A percentile compares a stretch with the other conserved stretches of the same genome.
Conservation (phyloP, 2,888 invertebrate genomes). For the Himalopsyche tibetana region DNA sequence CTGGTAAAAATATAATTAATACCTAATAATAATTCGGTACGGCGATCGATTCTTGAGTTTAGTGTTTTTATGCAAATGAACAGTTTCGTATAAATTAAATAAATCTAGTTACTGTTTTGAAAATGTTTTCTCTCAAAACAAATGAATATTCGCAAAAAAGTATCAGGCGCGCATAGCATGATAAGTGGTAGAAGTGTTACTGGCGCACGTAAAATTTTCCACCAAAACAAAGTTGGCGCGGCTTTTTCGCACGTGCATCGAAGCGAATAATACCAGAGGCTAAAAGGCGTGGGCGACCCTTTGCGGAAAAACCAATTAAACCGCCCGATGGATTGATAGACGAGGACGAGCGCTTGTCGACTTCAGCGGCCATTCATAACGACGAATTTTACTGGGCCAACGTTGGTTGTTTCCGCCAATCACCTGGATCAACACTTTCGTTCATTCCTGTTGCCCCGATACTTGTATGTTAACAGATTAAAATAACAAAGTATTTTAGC, state of each 20-base stretch:
- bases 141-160: neutral
- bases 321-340: constrained; percentile 29
- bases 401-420: constrained; percentile 35
- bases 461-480: neutral
- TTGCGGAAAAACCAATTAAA: constrained; percentile 32
- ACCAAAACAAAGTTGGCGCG: neutral
- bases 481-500: no score
- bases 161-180: constrained; percentile 3
- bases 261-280: constrained; percentile 21
- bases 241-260: neutral
- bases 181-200: neutral
- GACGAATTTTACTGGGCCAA: constrained; percentile 7
- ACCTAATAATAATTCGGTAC: no score
- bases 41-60: no score
- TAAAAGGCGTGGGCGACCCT: constrained; percentile 25
- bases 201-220: neutral
- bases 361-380: constrained; percentile 29
- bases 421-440: constrained; percentile 36
- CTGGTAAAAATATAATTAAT: no score
- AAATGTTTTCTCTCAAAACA: neutral
- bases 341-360: constrained; percentile 18
- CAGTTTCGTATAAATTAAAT: no score
- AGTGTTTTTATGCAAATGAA: no score
- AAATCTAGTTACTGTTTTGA: no score
- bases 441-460: constrained; percentile 9